phyloP scores from a whole-genome alignment of 1,140 invertebrate species.

The Drosophila littoralis region DNA sequence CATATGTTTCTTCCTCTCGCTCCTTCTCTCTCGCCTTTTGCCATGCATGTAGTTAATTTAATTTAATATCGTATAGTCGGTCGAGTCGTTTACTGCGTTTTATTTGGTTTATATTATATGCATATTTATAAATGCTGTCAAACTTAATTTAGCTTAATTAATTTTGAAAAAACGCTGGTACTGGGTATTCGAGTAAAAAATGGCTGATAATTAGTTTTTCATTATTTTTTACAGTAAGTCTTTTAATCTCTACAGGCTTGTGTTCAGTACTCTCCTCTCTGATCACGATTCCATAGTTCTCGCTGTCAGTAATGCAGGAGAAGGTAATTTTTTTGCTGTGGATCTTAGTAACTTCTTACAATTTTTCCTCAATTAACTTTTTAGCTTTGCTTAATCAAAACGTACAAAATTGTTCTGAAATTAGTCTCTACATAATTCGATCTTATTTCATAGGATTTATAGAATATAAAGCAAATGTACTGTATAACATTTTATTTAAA shows the following conservation, averaged over 20 bases:
- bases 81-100: slow-evolving; percentile 15
- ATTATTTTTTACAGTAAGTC: slow-evolving; percentile 10
- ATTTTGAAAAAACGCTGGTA: slow-evolving; percentile 53
- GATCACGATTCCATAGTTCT: too few species aligned
- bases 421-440: background rate
- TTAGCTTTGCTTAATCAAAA: background rate
- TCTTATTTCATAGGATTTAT: background rate
- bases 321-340: too few species aligned
- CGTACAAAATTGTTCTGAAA: background rate
- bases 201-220: slow-evolving; percentile 41
- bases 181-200: slow-evolving; percentile 15
- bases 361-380: too few species aligned
- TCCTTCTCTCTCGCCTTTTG: background rate
- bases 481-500: background rate
- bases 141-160: slow-evolving; percentile 78
- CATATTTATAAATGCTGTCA: slow-evolving; percentile 66
- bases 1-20: background rate
- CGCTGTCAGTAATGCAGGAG: too few species aligned
- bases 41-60: slow-evolving; percentile 65
- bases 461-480: background rate
- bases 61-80: slow-evolving; percentile 71
- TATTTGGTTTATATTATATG: slow-evolving; percentile 19
- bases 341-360: too few species aligned
- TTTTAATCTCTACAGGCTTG: background rate
- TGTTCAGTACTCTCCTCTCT: too few species aligned